Conservation (phyloP, 2,888 invertebrate genomes). For the Drosophila longiperda region DNA sequence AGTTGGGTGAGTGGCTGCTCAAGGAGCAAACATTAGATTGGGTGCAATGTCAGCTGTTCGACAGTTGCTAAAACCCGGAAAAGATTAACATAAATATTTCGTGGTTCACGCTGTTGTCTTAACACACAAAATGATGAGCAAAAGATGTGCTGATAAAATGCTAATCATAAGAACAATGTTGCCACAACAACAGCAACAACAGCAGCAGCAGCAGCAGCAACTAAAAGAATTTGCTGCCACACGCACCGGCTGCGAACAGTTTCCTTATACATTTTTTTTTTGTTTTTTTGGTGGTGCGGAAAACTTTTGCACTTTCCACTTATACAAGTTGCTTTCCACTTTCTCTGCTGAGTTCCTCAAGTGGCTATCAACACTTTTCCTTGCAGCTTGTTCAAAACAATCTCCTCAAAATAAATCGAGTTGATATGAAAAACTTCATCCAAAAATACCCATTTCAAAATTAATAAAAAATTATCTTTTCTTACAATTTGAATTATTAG, state of each 20-base stretch:
- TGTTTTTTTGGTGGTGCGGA: constrained; percentile 35
- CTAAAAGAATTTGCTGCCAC: constrained; percentile 43
- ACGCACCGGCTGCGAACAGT: constrained; percentile 49
- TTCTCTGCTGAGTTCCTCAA: constrained; percentile 3
- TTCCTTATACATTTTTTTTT: not conserved
- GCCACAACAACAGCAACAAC: constrained; percentile 34
- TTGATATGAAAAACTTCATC: not conserved
- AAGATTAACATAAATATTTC: constrained; percentile 75
- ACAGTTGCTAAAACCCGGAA: constrained; percentile 37
- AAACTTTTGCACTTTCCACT: constrained; percentile 66
- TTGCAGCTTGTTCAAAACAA: constrained; percentile 7
- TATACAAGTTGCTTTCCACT: constrained; percentile 46
- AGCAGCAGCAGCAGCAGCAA: constrained; percentile 9
- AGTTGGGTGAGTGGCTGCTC: not conserved
- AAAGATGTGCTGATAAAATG: constrained; percentile 76
- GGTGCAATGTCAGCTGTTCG: constrained; percentile 65
- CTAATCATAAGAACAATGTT: constrained; percentile 77
- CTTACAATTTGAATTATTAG: not conserved
- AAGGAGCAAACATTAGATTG: constrained; percentile 12
- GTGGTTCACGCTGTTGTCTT: constrained; percentile 53
- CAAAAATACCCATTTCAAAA: not conserved
- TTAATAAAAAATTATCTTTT: no score
- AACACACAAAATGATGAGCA: constrained; percentile 63
- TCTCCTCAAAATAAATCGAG: not conserved
- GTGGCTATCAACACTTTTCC: constrained; percentile 26